Base-by-base conservation (phyloP, 1,140 invertebrate species). In the Megathymus violae region DNA sequence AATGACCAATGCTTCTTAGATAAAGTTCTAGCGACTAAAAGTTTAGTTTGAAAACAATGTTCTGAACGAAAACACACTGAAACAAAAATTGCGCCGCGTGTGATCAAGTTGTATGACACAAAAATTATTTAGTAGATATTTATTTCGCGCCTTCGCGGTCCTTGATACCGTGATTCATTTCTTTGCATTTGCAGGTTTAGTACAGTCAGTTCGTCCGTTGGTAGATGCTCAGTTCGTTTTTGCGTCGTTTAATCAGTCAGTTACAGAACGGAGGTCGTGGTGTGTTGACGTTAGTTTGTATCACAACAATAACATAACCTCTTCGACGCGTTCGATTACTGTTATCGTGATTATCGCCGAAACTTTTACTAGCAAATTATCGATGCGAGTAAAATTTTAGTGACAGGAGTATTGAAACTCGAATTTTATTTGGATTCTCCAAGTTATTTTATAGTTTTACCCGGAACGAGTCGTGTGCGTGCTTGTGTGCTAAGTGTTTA, bases 271-370 rank as follows among this genome's bases (percentile, higher is more conserved):
- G 76, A 77, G 70, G 74, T 71, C 76, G 74, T 31, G 31, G 44
- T 16, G 80, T 47, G 47, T 71, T 31, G 78, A 80, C 82, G 85
- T 47, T 60, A 56, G 51, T 43, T 52, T 51, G 61, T 60, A 67
- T 67, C 64, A 71, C 17, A 78, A 78, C 70, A 71, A 77, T 69
- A 82, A 79, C 73, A 80, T 85, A 84, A 85, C 84, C 76, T 83
- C 58, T 38, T 64, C 62, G 65, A 61, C 62, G 43, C 61, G 54
- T 48, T 64, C 40, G 22, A 59, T 64, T 56, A 64, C 69, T 40
- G 56, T 68, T 75, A 76, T 79, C 72, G 71, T 56, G 58, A 62
- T 68, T 75, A 76, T 79, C 71, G 71, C 60, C 54, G 61, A 64
- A 81, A 83, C 76, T 75, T 78, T 73, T 62, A 69, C 67, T 65